Conservation (phyloP, 2,797 vertebrate genomes). For the Bovichtus variegatus region DNA sequence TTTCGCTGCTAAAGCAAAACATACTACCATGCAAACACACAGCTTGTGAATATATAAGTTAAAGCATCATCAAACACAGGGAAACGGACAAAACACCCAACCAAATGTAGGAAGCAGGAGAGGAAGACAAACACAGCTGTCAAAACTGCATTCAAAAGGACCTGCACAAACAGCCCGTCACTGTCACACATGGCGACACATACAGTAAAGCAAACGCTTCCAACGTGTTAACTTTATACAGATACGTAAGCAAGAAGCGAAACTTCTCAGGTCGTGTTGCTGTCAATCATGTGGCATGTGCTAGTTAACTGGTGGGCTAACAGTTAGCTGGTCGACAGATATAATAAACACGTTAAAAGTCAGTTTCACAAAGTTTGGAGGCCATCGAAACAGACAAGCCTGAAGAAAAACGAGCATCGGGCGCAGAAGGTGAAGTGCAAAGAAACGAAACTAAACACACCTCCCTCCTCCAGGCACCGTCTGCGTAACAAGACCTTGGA, state of each 20-base stretch:
- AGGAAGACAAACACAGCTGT: constrained; percentile 25
- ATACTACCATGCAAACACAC: not conserved
- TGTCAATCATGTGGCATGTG: not conserved
- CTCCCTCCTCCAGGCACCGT: not conserved
- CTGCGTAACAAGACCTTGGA: constrained; percentile 16
- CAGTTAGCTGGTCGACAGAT: not conserved
- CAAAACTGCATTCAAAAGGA: not conserved
- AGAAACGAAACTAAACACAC: constrained; percentile 22
- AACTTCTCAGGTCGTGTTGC: not conserved
- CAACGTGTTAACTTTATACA: not conserved
- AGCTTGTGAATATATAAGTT: not conserved
- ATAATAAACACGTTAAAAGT: not conserved
- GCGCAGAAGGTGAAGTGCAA: too few relatives aligned
- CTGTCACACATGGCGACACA: not conserved
- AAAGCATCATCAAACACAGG: not conserved
- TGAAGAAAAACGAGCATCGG: not conserved
- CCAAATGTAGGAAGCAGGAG: not conserved
- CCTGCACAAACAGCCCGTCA: not conserved
- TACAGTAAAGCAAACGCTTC: too few relatives aligned
- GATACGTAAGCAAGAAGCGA: not conserved
- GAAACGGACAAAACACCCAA: not conserved
- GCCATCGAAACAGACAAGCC: not conserved
- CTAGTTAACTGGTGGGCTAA: not conserved
- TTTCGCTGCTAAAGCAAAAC: not conserved
- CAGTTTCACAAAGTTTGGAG: not conserved